Evolutionary conservation across 2,797 vertebrate species (phyloP), one percentile per base, ranked within the genome.

Genomic region (Enteromius treurensis): DNA sequence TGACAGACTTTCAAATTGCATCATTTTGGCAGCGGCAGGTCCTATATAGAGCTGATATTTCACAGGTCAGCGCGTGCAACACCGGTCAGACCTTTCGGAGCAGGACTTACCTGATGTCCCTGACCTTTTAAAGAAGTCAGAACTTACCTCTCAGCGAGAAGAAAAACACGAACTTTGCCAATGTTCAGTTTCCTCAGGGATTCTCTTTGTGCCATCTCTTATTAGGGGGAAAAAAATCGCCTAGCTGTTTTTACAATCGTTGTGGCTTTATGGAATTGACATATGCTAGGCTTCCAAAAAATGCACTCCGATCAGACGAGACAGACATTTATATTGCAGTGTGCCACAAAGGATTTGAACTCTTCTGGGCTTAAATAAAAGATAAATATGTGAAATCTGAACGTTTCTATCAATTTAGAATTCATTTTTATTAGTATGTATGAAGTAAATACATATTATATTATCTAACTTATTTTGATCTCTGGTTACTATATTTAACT

Each of bases 1-100:
- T 90, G 91, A 94, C 92, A 93, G 91, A 92, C 90, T 92, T 93
- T 94, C 90, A 95, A 94, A 93, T 95, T 92, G 91, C 93, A 94
- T 94, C 90, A 93, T 94, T 94, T 94, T 93, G 90, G 91, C 88
- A 88, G 91, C 2, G 69, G 91, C 89, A 90, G 90, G 91, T 91
- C 92, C 90, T 89, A 21, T 87, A 89, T 83, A 89, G 83, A 87
- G 86, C 88, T 92, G 92, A 91, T 93, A 93, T 94, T 95, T 95
- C 90, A 94, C 93, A 94, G 93, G 95, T 94, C 94, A 94, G 87
- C 84, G 90, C 86, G 83, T 88, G 87, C 93, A 93, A 93, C 92
- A 92, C 84, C 87, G 88, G 85, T 83, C 37, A 53, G 87, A 89
- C 90, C 87, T 90, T 87, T 89, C 85, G 76, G 88, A 92, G 78